Conservation (phyloP, 1,140 invertebrate species). For the Bombus consobrinus region DNA sequence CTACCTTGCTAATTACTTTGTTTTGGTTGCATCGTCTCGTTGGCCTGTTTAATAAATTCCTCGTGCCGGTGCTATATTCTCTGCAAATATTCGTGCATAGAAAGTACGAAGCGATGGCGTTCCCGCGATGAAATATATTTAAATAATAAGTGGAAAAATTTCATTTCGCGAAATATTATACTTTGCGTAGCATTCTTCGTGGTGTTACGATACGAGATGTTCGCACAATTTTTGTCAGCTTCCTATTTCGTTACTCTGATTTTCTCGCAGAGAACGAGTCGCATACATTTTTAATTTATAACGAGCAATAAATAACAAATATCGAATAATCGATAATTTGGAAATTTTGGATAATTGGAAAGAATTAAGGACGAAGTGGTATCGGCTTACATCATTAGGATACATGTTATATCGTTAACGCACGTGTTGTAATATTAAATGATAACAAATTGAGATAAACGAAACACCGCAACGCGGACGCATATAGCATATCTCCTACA, state of each 20-base stretch:
- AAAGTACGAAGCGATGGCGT: background rate
- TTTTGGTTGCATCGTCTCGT: background rate
- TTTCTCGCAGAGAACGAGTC: background rate
- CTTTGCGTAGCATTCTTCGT: background rate
- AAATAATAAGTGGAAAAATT: background rate
- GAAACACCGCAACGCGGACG: too few relatives aligned
- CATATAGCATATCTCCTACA: too few relatives aligned
- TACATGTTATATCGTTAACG: too few relatives aligned
- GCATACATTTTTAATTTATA: background rate
- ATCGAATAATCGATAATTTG: background rate
- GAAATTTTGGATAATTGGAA: too few relatives aligned
- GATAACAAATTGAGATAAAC: too few relatives aligned
- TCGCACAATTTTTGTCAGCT: background rate
- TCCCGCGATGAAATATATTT: background rate
- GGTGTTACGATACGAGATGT: background rate
- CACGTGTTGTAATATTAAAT: too few relatives aligned
- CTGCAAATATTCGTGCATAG: background rate
- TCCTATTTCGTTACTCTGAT: background rate
- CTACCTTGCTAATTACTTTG: background rate
- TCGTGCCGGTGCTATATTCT: background rate
- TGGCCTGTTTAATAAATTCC: background rate
- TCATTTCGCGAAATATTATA: background rate
- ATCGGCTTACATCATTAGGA: too few relatives aligned
- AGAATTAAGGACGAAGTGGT: too few relatives aligned
- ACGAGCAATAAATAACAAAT: too few relatives aligned